These are phyloP conservation scores for Smutsia temminckii DNA, from an alignment of 2,797 vertebrate species.

Conservation along the genomic window DNA sequence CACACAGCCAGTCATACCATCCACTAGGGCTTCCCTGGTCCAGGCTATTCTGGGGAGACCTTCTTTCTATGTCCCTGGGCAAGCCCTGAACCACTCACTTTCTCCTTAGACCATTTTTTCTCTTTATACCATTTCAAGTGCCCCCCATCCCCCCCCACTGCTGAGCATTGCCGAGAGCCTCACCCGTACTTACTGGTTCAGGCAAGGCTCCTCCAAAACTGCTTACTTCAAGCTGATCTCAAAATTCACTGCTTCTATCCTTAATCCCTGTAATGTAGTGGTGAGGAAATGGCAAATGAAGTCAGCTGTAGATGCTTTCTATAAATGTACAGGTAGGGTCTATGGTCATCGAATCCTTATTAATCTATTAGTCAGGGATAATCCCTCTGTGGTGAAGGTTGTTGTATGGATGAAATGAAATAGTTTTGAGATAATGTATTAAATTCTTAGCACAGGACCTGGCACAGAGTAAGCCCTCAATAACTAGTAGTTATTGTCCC, in stretches of 20 bases:
- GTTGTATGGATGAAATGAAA: background rate
- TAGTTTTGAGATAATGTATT: background rate
- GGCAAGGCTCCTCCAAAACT: background rate
- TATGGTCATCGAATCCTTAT: background rate
- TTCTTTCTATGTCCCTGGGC: background rate
- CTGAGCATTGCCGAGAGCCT: background rate
- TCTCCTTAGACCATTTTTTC: background rate
- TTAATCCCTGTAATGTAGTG: background rate
- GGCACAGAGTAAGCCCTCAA: background rate
- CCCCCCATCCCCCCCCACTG: too few species aligned
- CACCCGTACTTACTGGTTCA: background rate
- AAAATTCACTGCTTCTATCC: background rate
- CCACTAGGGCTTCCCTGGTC: background rate
- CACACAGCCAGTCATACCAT: fast-evolving
- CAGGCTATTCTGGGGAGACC: background rate
- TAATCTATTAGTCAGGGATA: background rate
- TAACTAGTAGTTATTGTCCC: background rate
- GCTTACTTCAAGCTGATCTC: background rate
- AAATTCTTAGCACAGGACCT: background rate
- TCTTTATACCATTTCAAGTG: background rate
- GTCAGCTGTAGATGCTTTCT: background rate
- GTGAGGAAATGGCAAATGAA: background rate
- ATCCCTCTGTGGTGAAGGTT: background rate
- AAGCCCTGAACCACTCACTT: fast-evolving
- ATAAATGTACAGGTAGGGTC: background rate